Percentiles rank a stretch among this genome's conserved stretches.
phyloP scores from a whole-genome alignment of 2,797 vertebrate species.

The Silurus aristotelis region DNA sequence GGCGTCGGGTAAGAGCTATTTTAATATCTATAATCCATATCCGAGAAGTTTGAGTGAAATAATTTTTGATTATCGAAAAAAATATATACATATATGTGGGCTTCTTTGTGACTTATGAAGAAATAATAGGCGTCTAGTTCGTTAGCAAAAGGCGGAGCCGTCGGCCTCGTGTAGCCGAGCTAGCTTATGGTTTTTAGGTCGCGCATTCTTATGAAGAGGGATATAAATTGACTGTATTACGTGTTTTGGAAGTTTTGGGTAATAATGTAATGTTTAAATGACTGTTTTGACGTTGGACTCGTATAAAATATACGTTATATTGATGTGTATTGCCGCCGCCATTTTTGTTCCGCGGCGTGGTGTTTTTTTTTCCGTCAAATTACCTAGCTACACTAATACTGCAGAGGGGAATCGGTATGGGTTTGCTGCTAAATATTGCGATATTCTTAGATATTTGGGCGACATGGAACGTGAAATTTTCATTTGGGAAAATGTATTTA shows the following conservation, averaged over 20 bases:
- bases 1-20: constrained; percentile 72
- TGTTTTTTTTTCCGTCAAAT: neutral
- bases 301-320: neutral
- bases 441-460: neutral
- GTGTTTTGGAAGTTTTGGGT: too few relatives aligned
- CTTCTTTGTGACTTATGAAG: neutral
- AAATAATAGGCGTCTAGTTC: neutral
- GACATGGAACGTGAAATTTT: too few relatives aligned
- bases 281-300: too few relatives aligned
- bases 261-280: neutral
- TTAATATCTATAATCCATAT: too few relatives aligned
- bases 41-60: fast-evolving
- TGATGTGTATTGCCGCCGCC: neutral
- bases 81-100: too few relatives aligned
- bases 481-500: too few relatives aligned
- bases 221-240: too few relatives aligned
- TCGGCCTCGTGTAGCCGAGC: constrained; percentile 22
- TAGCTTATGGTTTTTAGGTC: neutral
- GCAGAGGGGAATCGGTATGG: too few relatives aligned
- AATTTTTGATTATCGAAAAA: fast-evolving
- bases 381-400: neutral
- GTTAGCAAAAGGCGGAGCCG: constrained; percentile 6
- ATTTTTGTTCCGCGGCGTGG: constrained; percentile 24
- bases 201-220: neutral
- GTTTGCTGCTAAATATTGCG: neutral